Conservation (phyloP, 2,797 vertebrate genomes). For the Iguana delicatissima region DNA sequence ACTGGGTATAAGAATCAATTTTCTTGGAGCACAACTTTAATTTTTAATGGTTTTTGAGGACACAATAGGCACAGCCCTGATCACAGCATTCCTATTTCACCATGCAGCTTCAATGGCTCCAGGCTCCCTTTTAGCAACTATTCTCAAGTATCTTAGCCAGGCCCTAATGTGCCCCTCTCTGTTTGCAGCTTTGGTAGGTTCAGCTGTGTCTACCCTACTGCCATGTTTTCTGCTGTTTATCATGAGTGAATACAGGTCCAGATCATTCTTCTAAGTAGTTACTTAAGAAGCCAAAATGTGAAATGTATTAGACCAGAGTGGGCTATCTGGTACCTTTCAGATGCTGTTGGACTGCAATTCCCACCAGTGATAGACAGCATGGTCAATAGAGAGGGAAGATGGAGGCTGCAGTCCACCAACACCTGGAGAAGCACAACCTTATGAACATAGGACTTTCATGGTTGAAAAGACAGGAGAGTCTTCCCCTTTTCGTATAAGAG, state of each 20-base stretch:
- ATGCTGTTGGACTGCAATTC: background rate
- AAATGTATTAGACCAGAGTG: background rate
- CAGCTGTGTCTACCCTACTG: background rate
- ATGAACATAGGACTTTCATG: conserved; percentile 29
- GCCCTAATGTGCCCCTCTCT: background rate
- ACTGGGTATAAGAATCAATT: background rate
- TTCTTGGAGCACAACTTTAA: background rate
- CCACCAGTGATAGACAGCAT: background rate
- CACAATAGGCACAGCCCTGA: background rate
- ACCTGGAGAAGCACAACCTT: background rate
- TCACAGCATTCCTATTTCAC: conserved; percentile 8
- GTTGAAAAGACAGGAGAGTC: conserved; percentile 31
- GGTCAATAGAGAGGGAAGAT: background rate
- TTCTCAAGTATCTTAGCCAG: conserved; percentile 13
- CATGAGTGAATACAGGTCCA: background rate
- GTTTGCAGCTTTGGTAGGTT: background rate
- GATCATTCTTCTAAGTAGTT: background rate
- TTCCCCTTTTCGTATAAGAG: conserved; percentile 37
- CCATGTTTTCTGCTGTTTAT: conserved; percentile 27
- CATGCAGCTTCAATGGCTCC: background rate
- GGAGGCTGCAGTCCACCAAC: background rate
- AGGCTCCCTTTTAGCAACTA: conserved; percentile 9
- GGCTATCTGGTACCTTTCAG: background rate
- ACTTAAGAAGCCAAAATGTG: background rate
- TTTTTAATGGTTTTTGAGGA: background rate